Evolutionary conservation across 2,797 vertebrate genomes (phyloP).

Genomic region (Eremophila alpestris): DNA sequence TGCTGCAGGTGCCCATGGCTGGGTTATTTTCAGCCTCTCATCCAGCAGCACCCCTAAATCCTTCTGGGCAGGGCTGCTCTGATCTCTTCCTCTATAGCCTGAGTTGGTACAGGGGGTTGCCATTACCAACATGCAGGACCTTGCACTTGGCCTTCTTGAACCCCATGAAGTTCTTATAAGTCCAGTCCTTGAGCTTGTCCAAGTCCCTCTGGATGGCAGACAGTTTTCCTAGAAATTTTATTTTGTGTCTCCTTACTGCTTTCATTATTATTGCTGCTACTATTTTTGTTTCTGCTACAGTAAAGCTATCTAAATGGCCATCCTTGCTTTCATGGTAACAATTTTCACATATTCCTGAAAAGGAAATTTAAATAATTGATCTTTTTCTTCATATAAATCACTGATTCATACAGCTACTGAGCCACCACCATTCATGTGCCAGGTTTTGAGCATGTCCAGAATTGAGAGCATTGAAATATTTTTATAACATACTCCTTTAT

Average conservation of each 20-base stretch:
- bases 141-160: not conserved
- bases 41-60: rapidly evolving
- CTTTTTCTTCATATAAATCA: not conserved
- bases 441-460: not conserved
- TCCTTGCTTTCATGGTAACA: not conserved
- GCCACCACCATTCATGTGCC: not conserved
- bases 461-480: not conserved
- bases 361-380: not conserved
- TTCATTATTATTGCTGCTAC: not conserved
- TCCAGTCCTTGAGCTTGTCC: not conserved
- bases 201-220: not conserved
- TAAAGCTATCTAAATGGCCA: not conserved
- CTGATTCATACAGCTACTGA: not conserved
- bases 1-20: rapidly evolving
- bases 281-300: not conserved
- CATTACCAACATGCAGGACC: not conserved
- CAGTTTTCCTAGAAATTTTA: not conserved
- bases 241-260: not conserved
- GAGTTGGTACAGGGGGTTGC: rapidly evolving
- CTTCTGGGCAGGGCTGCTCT: not conserved
- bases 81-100: not conserved
- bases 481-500: not conserved
- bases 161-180: not conserved
- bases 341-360: not conserved
- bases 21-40: not conserved